Evolutionary conservation across 2,113 vertebrate species (phyloP).

Genomic region (Psittacara wagleri): DNA sequence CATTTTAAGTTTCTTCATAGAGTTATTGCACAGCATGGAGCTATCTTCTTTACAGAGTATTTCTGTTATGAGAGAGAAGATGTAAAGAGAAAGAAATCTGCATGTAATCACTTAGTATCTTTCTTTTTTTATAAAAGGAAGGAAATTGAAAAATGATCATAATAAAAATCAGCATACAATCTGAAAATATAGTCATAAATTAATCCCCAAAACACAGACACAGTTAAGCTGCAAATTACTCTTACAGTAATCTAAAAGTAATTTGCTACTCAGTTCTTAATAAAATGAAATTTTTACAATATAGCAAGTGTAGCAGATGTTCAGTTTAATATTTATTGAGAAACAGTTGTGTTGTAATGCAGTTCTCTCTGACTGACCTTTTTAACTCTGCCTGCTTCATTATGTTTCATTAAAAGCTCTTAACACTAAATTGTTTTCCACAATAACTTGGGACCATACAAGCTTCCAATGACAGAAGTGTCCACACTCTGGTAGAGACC

Average conservation of each 20-base stretch:
- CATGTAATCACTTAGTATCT: background rate
- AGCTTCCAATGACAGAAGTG: background rate
- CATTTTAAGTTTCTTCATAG: background rate
- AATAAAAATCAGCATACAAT: slow-evolving; percentile 36
- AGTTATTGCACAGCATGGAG: background rate
- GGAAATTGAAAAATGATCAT: background rate
- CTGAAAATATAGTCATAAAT: slow-evolving; percentile 40
- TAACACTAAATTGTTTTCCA: background rate
- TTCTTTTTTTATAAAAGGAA: background rate
- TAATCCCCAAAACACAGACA: background rate
- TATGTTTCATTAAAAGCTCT: slow-evolving; percentile 16
- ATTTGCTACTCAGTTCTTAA: slow-evolving; percentile 52
- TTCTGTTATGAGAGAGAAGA: background rate
- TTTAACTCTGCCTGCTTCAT: background rate
- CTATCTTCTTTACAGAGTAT: background rate
- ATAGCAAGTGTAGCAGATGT: slow-evolving; percentile 41
- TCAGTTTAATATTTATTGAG: slow-evolving; percentile 57
- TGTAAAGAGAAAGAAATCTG: background rate
- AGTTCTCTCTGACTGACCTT: background rate
- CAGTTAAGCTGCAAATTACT: slow-evolving; percentile 51
- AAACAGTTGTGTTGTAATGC: slow-evolving; percentile 31
- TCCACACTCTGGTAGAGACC: background rate
- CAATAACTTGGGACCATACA: background rate
- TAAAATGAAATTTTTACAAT: slow-evolving; percentile 41
- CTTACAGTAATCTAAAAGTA: slow-evolving; percentile 55